Evolutionary conservation across 2,888 invertebrate genomes (phyloP).

Genomic region (Leptinotarsa tumamoca): DNA sequence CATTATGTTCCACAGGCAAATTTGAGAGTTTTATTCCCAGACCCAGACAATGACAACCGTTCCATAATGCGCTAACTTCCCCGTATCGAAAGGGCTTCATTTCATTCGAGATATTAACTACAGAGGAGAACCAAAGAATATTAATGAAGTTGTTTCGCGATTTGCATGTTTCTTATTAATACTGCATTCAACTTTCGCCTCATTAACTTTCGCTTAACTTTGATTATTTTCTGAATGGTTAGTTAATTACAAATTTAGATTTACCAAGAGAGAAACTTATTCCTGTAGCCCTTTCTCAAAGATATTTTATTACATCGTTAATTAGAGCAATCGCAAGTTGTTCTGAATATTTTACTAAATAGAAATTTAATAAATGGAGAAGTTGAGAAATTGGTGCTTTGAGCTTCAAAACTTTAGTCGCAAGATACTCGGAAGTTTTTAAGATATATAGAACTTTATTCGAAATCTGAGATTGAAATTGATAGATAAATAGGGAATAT

Average conservation of each 20-base stretch:
- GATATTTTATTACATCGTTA: constrained; percentile 62
- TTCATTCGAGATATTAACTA: constrained; percentile 54
- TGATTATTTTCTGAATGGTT: constrained; percentile 66
- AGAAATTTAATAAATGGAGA: constrained; percentile 62
- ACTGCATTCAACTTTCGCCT: constrained; percentile 60
- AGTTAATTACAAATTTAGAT: constrained; percentile 65
- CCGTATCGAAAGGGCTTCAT: constrained; percentile 35
- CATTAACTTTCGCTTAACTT: constrained; percentile 62
- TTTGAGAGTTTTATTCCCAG: neutral
- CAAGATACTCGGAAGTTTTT: neutral
- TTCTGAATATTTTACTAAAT: constrained; percentile 55
- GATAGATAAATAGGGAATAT: neutral
- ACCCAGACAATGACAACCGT: constrained; percentile 8
- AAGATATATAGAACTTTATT: neutral
- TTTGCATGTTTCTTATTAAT: constrained; percentile 64
- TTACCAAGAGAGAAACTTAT: constrained; percentile 49
- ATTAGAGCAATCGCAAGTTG: constrained; percentile 58
- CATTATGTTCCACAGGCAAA: neutral
- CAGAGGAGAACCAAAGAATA: constrained; percentile 61
- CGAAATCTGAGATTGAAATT: neutral
- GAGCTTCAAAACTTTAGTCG: constrained; percentile 9
- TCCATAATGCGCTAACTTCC: constrained; percentile 45
- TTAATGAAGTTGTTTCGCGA: constrained; percentile 65
- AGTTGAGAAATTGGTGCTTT: constrained; percentile 44
- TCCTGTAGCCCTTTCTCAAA: constrained; percentile 55